Conservation (phyloP, 2,888 invertebrate species). For the Thecophora atra region DNA sequence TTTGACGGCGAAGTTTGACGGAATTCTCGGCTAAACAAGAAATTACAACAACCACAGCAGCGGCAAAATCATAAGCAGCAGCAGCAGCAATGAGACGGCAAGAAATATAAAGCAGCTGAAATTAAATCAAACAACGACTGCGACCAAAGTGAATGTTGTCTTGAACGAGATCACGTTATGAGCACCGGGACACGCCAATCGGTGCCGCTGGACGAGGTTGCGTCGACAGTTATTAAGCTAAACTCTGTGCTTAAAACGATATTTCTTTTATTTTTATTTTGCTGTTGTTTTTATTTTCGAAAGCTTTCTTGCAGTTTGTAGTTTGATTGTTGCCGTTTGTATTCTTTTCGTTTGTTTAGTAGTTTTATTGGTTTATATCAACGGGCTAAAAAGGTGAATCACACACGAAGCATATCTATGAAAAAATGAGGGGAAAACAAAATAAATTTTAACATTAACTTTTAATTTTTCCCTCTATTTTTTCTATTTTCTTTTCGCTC, state of each 20-base stretch:
- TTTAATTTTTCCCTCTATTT: too few species aligned
- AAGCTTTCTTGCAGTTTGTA: too few species aligned
- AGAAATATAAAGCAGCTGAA: neutral
- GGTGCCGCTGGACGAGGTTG: neutral
- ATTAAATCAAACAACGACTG: conserved; percentile 1
- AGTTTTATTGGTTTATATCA: too few species aligned
- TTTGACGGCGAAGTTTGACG: conserved; percentile 15
- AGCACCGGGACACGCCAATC: conserved; percentile 3
- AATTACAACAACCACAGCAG: too few species aligned
- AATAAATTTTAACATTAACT: neutral
- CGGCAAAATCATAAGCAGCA: too few species aligned
- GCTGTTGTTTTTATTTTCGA: neutral
- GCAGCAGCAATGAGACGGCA: neutral
- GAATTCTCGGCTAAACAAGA: too few species aligned
- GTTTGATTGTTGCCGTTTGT: too few species aligned
- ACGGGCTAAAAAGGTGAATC: too few species aligned
- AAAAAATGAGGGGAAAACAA: neutral
- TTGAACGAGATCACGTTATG: neutral
- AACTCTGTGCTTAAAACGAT: too few species aligned
- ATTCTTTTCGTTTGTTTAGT: too few species aligned
- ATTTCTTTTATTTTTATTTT: neutral
- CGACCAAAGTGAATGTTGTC: conserved; percentile 35
- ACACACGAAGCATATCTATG: too few species aligned
- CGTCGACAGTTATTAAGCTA: neutral
- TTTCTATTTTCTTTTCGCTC: too few species aligned